These are phyloP conservation scores for Hanleya hanleyi DNA, from an alignment of 2,888 invertebrate species.

Conservation along the genomic window DNA sequence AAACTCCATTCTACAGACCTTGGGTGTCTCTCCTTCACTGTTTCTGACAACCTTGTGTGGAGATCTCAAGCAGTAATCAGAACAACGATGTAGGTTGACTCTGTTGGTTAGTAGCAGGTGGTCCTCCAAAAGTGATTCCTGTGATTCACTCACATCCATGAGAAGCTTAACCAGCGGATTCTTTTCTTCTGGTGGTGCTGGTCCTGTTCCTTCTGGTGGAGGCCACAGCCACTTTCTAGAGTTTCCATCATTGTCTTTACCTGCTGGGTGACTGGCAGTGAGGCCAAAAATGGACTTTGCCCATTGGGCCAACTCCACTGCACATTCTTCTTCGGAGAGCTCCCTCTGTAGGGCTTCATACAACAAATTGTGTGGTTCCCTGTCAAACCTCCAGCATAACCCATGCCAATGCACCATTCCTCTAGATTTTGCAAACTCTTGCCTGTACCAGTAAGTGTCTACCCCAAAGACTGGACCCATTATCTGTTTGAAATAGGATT, in stretches of 20 bases:
- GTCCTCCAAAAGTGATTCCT: no score
- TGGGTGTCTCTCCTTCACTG: background rate
- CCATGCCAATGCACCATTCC: slow-evolving; percentile 43
- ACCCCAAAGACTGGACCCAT: slow-evolving; percentile 45
- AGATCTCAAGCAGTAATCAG: slow-evolving; percentile 30
- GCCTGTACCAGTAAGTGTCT: slow-evolving; percentile 41
- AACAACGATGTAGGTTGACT: no score
- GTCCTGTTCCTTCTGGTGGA: slow-evolving; percentile 44
- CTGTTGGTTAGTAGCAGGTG: no score
- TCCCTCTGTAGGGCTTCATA: slow-evolving; percentile 30
- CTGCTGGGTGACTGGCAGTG: slow-evolving; percentile 39
- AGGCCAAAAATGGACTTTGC: slow-evolving; percentile 32
- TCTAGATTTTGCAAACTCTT: slow-evolving; percentile 34
- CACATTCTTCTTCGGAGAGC: slow-evolving; percentile 30
- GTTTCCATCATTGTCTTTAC: no score
- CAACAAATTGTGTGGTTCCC: slow-evolving; percentile 38
- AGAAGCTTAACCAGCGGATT: no score
- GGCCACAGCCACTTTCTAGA: slow-evolving; percentile 47
- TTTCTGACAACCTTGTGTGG: no score
- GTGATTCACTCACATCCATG: no score
- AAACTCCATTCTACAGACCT: slow-evolving; percentile 43
- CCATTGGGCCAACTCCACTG: slow-evolving; percentile 31
- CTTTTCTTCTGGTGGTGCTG: slow-evolving; percentile 40
- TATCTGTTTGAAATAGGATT: slow-evolving; percentile 44
- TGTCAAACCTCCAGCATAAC: slow-evolving; percentile 42